Conservation (phyloP, 2,113 vertebrate genomes). For the Xenopus laevis region DNA sequence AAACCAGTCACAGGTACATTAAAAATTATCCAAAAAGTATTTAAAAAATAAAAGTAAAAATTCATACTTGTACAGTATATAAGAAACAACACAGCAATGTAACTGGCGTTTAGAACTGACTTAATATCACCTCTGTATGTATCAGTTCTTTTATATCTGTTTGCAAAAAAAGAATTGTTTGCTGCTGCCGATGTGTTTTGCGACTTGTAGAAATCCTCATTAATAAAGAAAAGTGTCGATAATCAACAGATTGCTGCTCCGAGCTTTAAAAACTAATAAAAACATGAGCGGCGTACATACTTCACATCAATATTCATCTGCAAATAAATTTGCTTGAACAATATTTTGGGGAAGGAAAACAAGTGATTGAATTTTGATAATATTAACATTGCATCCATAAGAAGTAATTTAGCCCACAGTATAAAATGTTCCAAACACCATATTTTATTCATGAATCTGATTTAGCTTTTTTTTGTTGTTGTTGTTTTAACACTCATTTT, state of each 20-base stretch:
- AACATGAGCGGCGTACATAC: conserved; percentile 1
- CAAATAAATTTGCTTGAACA: conserved; percentile 21
- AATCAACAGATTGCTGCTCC: not conserved
- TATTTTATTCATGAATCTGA: conserved; percentile 29
- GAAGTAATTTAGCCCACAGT: conserved; percentile 18
- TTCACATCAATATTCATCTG: conserved; percentile 21
- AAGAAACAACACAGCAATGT: too few relatives aligned
- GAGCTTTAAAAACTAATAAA: conserved; percentile 11
- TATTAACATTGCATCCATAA: conserved; percentile 11
- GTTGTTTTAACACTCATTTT: not conserved
- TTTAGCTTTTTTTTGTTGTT: not conserved
- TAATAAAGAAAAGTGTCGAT: not conserved
- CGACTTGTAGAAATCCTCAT: not conserved
- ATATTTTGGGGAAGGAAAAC: conserved; percentile 15
- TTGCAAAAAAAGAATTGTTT: not conserved
- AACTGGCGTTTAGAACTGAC: too few relatives aligned
- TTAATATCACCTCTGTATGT: too few relatives aligned
- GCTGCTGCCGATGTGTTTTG: not conserved
- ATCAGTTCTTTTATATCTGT: too few relatives aligned
- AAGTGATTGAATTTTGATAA: conserved; percentile 31
- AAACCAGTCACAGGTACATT: too few relatives aligned
- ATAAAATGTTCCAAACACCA: conserved; percentile 23
- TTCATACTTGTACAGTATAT: too few relatives aligned
- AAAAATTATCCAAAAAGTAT: too few relatives aligned
- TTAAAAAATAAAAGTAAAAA: too few relatives aligned